Evolutionary conservation across 2,888 invertebrate genomes (phyloP).

Genomic region (Troides helena): DNA sequence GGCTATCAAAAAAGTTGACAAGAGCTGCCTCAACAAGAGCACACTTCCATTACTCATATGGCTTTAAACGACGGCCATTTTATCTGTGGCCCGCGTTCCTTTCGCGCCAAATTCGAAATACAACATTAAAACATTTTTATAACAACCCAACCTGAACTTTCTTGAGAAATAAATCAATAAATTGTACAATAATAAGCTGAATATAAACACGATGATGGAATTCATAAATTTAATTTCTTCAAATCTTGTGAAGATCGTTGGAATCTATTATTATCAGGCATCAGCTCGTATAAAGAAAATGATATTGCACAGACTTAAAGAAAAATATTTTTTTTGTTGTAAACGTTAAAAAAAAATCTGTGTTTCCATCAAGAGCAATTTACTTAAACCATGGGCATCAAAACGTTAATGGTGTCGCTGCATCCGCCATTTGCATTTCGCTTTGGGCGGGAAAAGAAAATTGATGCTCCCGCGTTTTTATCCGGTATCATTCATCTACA

Average conservation of each 20-base stretch:
- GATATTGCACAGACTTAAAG: neutral
- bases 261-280: no score
- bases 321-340: neutral
- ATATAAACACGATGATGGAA: no score
- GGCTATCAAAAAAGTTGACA: conserved; percentile 31
- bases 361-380: neutral
- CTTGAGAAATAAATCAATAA: neutral
- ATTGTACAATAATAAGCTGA: neutral
- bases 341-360: neutral
- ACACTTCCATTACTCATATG: conserved; percentile 33
- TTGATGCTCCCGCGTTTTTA: conserved; percentile 54
- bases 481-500: conserved; percentile 45
- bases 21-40: conserved; percentile 19
- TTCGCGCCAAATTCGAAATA: conserved; percentile 28
- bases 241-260: neutral
- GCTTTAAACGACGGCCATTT: conserved; percentile 29
- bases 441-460: conserved; percentile 62
- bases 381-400: conserved; percentile 27
- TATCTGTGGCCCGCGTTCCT: conserved; percentile 20
- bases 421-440: conserved; percentile 62
- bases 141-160: conserved; percentile 7
- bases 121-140: conserved; percentile 8
- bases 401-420: conserved; percentile 38
- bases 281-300: neutral
- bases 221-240: neutral